Percentiles rank a stretch among this genome's conserved stretches.
Evolutionary conservation across 2,888 invertebrate genomes (phyloP).

Genomic region (Sesia apiformis): DNA sequence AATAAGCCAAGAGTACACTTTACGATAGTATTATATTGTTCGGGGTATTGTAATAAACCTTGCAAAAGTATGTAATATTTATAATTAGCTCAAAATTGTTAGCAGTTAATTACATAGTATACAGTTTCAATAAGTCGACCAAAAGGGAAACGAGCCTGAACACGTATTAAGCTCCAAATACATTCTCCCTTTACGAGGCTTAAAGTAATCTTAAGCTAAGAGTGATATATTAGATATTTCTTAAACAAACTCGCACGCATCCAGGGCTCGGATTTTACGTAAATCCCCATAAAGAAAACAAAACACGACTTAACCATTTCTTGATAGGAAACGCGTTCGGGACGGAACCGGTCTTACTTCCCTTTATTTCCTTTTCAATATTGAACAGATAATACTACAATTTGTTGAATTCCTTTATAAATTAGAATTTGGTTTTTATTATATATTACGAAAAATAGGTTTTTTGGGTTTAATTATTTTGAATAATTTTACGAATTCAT

Average conservation of each 20-base stretch:
- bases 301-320: slow-evolving; percentile 32
- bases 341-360: neutral
- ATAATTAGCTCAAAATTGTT: no score
- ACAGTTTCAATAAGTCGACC: neutral
- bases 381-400: no score
- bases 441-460: no score
- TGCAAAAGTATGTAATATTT: no score
- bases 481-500: no score
- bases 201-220: slow-evolving; percentile 54
- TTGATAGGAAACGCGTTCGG: slow-evolving; percentile 12
- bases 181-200: slow-evolving; percentile 44
- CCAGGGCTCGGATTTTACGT: slow-evolving; percentile 15
- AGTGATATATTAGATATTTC: slow-evolving; percentile 49
- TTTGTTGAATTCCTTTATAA: no score
- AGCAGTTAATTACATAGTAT: neutral
- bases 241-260: slow-evolving; percentile 31
- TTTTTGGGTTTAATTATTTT: no score
- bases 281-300: slow-evolving; percentile 31
- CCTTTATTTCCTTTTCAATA: no score
- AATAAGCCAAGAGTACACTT: no score
- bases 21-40: no score
- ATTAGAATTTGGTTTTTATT: no score
- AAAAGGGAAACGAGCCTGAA: neutral
- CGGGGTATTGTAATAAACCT: no score
- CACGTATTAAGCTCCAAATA: neutral